Percentiles rank a stretch among this genome's conserved stretches.
phyloP scores from a whole-genome alignment of 2,113 vertebrate species.

The Microcebus murinus region DNA sequence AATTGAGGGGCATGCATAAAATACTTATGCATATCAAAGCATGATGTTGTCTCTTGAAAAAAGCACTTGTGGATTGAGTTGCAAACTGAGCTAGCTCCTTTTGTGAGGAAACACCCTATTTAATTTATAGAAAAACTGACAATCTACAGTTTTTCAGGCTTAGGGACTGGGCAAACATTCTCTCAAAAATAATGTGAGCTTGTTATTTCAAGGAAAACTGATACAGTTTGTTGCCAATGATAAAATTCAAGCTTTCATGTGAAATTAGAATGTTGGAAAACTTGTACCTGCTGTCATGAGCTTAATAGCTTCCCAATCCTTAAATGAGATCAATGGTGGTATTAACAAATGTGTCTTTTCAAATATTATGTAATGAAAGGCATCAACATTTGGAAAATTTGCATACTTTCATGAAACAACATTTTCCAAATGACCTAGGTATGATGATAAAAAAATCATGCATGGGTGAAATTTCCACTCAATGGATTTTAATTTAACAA shows the following conservation, averaged over 20 bases:
- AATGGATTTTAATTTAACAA: neutral
- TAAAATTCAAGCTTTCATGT: neutral
- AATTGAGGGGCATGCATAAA: neutral
- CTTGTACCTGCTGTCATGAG: neutral
- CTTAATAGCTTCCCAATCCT: neutral
- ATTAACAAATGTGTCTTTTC: neutral
- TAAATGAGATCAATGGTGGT: neutral
- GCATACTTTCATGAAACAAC: neutral
- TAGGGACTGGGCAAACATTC: neutral
- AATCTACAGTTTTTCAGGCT: neutral
- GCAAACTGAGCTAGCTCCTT: neutral
- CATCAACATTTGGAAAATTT: neutral
- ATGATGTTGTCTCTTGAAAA: neutral
- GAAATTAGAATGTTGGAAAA: slow-evolving; percentile 14
- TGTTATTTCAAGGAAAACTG: neutral
- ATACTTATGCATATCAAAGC: neutral
- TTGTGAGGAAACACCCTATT: neutral
- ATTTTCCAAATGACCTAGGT: neutral
- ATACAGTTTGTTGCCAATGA: neutral
- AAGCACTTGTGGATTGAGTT: neutral
- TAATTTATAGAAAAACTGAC: neutral
- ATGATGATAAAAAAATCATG: neutral
- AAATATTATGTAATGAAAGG: neutral
- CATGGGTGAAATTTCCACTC: neutral
- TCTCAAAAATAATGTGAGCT: slow-evolving; percentile 3